Evolutionary conservation across 2,888 invertebrate species (phyloP).

Genomic region (Pristionchus maxplancki): DNA sequence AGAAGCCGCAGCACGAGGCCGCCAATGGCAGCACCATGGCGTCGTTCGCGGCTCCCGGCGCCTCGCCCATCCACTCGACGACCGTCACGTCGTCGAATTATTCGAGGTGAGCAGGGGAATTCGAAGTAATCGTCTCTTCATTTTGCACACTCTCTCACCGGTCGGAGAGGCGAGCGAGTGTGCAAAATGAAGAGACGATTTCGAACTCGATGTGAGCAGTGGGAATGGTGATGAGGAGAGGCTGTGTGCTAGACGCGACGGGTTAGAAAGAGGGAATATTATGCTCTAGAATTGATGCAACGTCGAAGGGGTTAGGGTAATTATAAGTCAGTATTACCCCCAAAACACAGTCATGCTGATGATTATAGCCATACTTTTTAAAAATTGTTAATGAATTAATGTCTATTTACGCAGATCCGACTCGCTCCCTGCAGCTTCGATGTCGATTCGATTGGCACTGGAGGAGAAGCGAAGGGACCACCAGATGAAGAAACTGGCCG

Average conservation of each 20-base stretch:
- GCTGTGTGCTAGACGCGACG: too few relatives aligned
- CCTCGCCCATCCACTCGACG: conserved; percentile 37
- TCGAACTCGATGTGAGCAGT: too few relatives aligned
- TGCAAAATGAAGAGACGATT: too few relatives aligned
- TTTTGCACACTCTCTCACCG: too few relatives aligned
- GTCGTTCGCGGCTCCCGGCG: conserved; percentile 44
- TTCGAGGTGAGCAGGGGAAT: conserved; percentile 27
- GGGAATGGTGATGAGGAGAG: too few relatives aligned
- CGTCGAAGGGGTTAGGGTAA: too few relatives aligned
- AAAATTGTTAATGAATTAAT: not conserved
- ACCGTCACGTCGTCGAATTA: conserved; percentile 4
- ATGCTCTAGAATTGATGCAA: too few relatives aligned
- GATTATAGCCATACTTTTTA: not conserved
- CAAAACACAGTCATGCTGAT: not conserved
- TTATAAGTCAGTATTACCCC: too few relatives aligned
- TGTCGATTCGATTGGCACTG: conserved; percentile 72
- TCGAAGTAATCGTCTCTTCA: too few relatives aligned
- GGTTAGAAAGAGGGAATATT: too few relatives aligned
- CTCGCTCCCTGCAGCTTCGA: conserved; percentile 66
- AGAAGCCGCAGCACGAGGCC: not conserved
- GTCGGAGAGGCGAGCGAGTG: too few relatives aligned
- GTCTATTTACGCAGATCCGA: conserved; percentile 50
- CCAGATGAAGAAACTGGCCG: conserved; percentile 67
- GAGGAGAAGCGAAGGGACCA: conserved; percentile 75
- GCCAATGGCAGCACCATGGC: conserved; percentile 18